Conservation (phyloP, 2,888 invertebrate species). For the Heliconius aoede region DNA sequence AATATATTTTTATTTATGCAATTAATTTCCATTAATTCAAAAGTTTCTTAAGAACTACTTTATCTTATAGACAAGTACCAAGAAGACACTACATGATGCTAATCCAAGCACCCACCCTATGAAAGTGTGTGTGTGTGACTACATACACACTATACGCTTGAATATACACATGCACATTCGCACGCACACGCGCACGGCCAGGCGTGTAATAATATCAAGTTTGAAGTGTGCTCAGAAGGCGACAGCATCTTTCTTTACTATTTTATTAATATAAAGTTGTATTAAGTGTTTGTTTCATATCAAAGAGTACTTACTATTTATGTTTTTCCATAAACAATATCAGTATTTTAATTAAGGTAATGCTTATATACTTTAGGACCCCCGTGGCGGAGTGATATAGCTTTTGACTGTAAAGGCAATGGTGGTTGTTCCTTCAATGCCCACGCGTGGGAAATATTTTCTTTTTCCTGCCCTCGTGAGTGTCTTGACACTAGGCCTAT, state of each 20-base stretch:
- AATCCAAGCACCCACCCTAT: conserved; percentile 66
- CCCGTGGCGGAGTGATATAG: too few species aligned
- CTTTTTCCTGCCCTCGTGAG: too few species aligned
- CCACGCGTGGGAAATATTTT: too few species aligned
- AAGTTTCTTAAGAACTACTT: background rate
- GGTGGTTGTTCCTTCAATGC: too few species aligned
- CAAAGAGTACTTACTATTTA: background rate
- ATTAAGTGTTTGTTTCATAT: background rate
- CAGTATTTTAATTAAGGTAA: too few species aligned
- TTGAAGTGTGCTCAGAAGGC: conserved; percentile 33
- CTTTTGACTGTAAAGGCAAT: too few species aligned
- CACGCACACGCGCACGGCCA: background rate
- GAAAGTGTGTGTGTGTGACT: too few species aligned
- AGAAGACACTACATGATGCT: conserved; percentile 51
- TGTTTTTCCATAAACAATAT: too few species aligned
- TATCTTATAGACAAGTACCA: conserved; percentile 55
- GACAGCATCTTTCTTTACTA: conserved; percentile 14
- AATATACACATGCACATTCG: conserved; percentile 13
- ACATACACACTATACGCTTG: too few species aligned
- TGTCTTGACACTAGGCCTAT: too few species aligned
- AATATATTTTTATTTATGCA: background rate
- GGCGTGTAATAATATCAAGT: conserved; percentile 26
- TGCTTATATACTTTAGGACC: too few species aligned
- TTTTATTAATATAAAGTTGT: background rate
- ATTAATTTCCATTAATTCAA: background rate